Percentiles rank a stretch among this genome's conserved stretches.
phyloP scores from a whole-genome alignment of 2,888 invertebrate species.

The Prostheceraeus crozeri region DNA sequence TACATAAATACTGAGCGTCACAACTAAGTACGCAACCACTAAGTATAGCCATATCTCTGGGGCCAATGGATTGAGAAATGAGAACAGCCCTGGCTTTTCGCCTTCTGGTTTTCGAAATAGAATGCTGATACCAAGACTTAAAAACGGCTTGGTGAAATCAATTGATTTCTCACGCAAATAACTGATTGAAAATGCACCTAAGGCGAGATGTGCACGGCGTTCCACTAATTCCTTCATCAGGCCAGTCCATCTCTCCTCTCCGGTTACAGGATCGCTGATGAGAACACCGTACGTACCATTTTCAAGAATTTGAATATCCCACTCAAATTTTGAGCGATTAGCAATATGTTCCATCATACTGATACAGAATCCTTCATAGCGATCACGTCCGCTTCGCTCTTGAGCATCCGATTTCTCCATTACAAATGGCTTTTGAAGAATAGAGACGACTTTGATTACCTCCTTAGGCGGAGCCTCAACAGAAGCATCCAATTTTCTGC shows the following conservation, averaged over 20 bases:
- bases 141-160: conserved; percentile 88
- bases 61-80: conserved; percentile 89
- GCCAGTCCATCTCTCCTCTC: conserved; percentile 58
- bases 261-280: conserved; percentile 44
- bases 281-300: background rate
- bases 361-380: conserved; percentile 64
- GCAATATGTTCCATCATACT: conserved; percentile 76
- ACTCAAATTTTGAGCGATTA: conserved; percentile 71
- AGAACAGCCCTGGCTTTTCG: conserved; percentile 71
- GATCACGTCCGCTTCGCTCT: background rate
- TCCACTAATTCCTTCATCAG: conserved; percentile 60
- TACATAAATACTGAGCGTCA: conserved; percentile 85
- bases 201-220: conserved; percentile 70
- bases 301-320: background rate
- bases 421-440: conserved; percentile 21
- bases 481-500: conserved; percentile 1
- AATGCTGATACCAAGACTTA: conserved; percentile 87
- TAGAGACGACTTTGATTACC: background rate
- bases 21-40: conserved; percentile 84
- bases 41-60: conserved; percentile 87
- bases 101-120: conserved; percentile 81
- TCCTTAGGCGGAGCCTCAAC: conserved; percentile 18
- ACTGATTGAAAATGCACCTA: conserved; percentile 89
- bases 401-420: background rate
- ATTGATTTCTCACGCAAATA: conserved; percentile 83